phyloP scores from a whole-genome alignment of 1,140 invertebrate genomes.

The Scylla paramamosain region DNA sequence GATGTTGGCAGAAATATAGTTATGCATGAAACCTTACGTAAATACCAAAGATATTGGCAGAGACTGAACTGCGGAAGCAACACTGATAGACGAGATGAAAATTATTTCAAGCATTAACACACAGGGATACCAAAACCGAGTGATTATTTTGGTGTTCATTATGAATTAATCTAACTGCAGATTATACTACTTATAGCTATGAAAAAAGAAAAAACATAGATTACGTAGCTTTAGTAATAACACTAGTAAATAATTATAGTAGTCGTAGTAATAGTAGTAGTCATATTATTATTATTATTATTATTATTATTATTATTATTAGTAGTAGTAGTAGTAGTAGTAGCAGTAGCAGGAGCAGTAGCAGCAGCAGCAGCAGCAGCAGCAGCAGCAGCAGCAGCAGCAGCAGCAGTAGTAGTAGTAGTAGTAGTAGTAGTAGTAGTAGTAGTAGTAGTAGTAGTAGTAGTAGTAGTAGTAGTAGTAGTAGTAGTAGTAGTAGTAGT shows the following conservation, averaged over 20 bases:
- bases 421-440: too few relatives aligned
- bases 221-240: too few relatives aligned
- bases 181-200: too few relatives aligned
- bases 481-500: too few relatives aligned
- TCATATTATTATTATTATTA: neutral
- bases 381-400: neutral
- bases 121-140: too few relatives aligned
- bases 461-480: too few relatives aligned
- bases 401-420: too few relatives aligned
- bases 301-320: neutral
- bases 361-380: neutral
- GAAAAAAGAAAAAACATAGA: too few relatives aligned
- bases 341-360: constrained; percentile 17
- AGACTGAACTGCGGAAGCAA: neutral
- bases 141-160: too few relatives aligned
- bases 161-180: too few relatives aligned
- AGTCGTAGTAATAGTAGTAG: too few relatives aligned
- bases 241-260: too few relatives aligned
- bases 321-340: neutral
- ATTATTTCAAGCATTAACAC: neutral
- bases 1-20: neutral
- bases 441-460: neutral
- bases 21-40: neutral
- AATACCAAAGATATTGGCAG: neutral
- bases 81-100: neutral